Evolutionary conservation across 2,888 invertebrate species (phyloP).

Genomic region (Laothoe populi): DNA sequence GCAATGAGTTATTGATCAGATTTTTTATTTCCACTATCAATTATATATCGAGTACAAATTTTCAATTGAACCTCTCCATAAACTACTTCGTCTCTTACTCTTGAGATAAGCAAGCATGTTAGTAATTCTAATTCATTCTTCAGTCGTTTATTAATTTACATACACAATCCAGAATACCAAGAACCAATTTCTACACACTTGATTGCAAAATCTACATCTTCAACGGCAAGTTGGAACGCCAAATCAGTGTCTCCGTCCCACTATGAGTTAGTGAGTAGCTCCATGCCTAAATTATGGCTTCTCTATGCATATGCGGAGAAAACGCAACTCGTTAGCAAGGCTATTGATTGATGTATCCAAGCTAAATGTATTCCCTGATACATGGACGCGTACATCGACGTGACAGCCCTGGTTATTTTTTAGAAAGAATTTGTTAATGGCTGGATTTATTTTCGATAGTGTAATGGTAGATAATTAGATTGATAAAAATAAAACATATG

Average conservation of each 20-base stretch:
- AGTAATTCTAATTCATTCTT: background rate
- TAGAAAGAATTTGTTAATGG: background rate
- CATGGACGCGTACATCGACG: constrained; percentile 6
- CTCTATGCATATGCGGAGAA: constrained; percentile 76
- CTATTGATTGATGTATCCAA: constrained; percentile 57
- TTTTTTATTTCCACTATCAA: too few species aligned
- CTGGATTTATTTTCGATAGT: background rate
- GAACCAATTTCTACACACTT: constrained; percentile 2
- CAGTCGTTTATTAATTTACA: background rate
- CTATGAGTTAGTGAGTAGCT: constrained; percentile 71
- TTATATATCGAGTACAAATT: too few species aligned
- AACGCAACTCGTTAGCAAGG: constrained; percentile 67
- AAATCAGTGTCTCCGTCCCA: constrained; percentile 67
- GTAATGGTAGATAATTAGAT: too few species aligned
- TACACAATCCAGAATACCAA: background rate
- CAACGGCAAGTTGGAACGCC: constrained; percentile 48
- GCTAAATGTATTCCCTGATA: constrained; percentile 26
- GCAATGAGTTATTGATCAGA: too few species aligned
- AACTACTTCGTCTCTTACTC: background rate
- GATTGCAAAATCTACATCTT: constrained; percentile 19
- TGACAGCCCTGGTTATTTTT: constrained; percentile 6
- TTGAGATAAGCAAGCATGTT: background rate
- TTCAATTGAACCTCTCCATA: too few species aligned
- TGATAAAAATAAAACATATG: too few species aligned
- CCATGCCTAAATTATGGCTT: constrained; percentile 77